Evolutionary conservation across 2,888 invertebrate species (phyloP).

Genomic region (Volucella bombylans): DNA sequence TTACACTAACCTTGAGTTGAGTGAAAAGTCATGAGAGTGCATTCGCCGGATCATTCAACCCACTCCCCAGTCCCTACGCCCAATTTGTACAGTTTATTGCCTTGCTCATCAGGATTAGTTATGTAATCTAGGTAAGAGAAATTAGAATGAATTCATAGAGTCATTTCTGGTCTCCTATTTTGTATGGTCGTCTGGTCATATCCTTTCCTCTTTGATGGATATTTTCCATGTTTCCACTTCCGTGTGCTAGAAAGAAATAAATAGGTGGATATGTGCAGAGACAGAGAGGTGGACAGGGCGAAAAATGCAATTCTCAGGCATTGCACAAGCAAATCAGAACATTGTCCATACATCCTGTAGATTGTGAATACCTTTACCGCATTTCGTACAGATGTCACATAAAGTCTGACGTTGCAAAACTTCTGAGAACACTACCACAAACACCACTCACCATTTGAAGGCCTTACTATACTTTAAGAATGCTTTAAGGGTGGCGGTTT

Average conservation of each 20-base stretch:
- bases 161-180: conserved; percentile 24
- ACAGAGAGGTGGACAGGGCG: neutral
- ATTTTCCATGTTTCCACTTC: conserved; percentile 57
- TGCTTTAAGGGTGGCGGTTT: conserved; percentile 41
- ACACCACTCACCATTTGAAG: conserved; percentile 38
- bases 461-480: conserved; percentile 56
- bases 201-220: conserved; percentile 39
- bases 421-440: conserved; percentile 27
- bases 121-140: neutral
- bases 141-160: conserved; percentile 20
- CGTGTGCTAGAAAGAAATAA: conserved; percentile 28
- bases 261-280: neutral
- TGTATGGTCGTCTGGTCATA: conserved; percentile 43
- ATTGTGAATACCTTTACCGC: conserved; percentile 22
- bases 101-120: neutral
- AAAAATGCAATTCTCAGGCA: conserved; percentile 51
- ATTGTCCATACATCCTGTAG: conserved; percentile 60
- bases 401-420: conserved; percentile 61
- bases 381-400: conserved; percentile 51
- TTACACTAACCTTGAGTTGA: conserved; percentile 8
- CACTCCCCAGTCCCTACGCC: conserved; percentile 6
- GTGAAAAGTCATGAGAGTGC: conserved; percentile 10
- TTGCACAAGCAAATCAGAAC: conserved; percentile 65
- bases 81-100: neutral
- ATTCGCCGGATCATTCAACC: conserved; percentile 9